Conservation (phyloP, 2,888 invertebrate genomes). For the Orthosia gracilis region DNA sequence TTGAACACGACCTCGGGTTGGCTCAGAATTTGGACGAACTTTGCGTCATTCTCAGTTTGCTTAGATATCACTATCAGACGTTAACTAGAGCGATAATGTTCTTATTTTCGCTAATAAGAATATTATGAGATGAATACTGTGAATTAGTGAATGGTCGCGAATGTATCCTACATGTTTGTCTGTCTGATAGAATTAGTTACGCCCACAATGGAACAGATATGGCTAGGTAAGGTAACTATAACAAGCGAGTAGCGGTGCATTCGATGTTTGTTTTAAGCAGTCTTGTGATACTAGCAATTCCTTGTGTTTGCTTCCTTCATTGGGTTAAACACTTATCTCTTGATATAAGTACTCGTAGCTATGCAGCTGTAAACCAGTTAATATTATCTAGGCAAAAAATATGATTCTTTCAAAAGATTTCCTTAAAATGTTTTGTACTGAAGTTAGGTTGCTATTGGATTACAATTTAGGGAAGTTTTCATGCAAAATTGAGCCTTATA, state of each 20-base stretch:
- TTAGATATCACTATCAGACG: constrained; percentile 46
- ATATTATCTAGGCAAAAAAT: not conserved
- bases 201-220: constrained; percentile 46
- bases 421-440: too few relatives aligned
- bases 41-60: constrained; percentile 56
- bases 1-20: constrained; percentile 51
- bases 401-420: not conserved
- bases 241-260: constrained; percentile 27
- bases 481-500: not conserved
- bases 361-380: not conserved
- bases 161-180: constrained; percentile 12
- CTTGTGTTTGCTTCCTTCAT: not conserved
- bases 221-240: constrained; percentile 1
- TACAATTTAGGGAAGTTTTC: not conserved
- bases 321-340: not conserved
- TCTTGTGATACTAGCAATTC: not conserved
- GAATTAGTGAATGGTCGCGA: constrained; percentile 15
- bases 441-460: not conserved
- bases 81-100: constrained; percentile 55
- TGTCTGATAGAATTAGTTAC: constrained; percentile 43
- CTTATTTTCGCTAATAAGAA: constrained; percentile 47
- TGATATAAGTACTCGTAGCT: not conserved
- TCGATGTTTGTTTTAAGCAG: constrained; percentile 17
- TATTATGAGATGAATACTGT: constrained; percentile 21
- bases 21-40: constrained; percentile 43